These are phyloP conservation scores for Dendrophyllia cribrosa DNA, from an alignment of 64 coral and sea anemone species.

Conservation along the genomic window DNA sequence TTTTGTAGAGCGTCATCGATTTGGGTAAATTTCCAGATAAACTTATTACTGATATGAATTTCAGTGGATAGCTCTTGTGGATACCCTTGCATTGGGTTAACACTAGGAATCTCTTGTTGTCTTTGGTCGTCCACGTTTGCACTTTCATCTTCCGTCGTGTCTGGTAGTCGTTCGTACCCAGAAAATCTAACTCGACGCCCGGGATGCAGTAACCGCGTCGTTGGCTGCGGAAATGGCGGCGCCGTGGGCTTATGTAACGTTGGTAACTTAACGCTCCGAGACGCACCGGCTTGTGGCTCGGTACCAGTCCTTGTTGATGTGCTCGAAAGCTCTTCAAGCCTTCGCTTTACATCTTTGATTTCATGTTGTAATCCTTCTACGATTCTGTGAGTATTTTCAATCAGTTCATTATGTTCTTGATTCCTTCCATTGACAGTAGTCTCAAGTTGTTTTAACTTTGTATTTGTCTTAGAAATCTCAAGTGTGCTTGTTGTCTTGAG, in stretches of 20 bases:
- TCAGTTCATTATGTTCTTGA: neutral
- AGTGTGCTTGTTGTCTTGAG: neutral
- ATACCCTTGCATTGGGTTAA: neutral
- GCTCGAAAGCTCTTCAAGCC: neutral
- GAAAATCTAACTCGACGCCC: neutral
- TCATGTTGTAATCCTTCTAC: neutral
- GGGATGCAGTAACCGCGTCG: neutral
- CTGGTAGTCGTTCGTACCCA: neutral
- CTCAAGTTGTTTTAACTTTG: neutral
- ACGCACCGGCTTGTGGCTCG: neutral
- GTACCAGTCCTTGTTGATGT: neutral
- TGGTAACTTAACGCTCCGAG: neutral
- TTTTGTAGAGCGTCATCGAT: neutral
- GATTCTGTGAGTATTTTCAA: neutral
- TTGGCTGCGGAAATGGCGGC: neutral
- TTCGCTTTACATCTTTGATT: neutral
- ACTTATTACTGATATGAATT: neutral
- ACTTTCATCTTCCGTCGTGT: neutral
- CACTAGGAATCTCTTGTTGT: neutral
- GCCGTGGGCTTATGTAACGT: neutral
- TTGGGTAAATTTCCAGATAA: slow-evolving; percentile 24
- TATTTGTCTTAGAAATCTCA: neutral
- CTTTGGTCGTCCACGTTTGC: neutral
- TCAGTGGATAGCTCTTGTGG: neutral
- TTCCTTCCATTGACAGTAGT: neutral